Evolutionary conservation across 2,113 vertebrate species (phyloP), one percentile per base, ranked within the genome.

Genomic region (Gobio gobio): DNA sequence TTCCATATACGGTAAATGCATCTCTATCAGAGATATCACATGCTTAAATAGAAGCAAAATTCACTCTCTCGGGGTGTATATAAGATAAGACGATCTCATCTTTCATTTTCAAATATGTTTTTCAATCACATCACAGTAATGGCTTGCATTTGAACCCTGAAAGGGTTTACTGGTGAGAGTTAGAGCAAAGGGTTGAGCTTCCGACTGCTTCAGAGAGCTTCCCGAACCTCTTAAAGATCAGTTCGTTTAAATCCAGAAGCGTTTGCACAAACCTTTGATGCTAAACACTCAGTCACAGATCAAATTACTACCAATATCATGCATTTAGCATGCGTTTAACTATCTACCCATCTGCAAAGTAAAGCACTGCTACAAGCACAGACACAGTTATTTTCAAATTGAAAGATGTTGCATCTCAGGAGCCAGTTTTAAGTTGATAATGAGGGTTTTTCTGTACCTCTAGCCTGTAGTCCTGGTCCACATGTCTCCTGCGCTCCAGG

Each of bases 401-500:
- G 13, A 24, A 61, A 61, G 6, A 61, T 59, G 20, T 43, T 40
- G 54, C 5, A 59, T 59, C 2, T 59, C 33, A 51, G 10, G 0
- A 24, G 33, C 7, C 43, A 33, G 54, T 58, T 56, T 45, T n/a
- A 36, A 33, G 33, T 9, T 24, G 51, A 47, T 58, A n/a, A 10
- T 5, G 33, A n/a, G 51, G 0, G 8, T 2, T 83, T 24, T 49
- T 88, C 86, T 40, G 5, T 79, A 99, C 98, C 98, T 96, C 98
- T 95, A 79, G 97, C 95, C 88, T 99, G 98, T 9, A 97, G 91
- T 13, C 98, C 98, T 0, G 97, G 95, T 22, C 98, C 98, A 88
- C 98, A 99, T 4, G 93, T 96, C 89, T 99, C 98, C 61, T 97
- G 96, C 5, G 96, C 96, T 86, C 97, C 97, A 0, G 97, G 97